phyloP scores from a whole-genome alignment of 2,797 vertebrate species.

The Distichodus sexfasciatus region DNA sequence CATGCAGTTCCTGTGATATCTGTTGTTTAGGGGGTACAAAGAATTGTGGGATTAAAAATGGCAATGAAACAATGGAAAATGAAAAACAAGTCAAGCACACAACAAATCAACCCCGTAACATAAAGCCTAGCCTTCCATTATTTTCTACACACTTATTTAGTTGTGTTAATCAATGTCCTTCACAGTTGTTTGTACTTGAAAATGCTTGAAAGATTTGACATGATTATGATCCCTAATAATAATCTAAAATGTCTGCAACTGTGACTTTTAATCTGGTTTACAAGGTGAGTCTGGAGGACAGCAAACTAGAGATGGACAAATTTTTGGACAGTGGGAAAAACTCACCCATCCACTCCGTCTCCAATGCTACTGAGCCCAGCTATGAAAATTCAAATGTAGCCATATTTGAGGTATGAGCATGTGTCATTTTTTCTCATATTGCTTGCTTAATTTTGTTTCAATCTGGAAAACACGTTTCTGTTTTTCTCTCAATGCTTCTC shows the following conservation, averaged over 20 bases:
- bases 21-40: too few species aligned
- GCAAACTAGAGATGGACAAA: slow-evolving; percentile 44
- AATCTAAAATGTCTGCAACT: neutral
- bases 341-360: slow-evolving; percentile 33
- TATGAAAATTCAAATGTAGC: slow-evolving; percentile 62
- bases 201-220: neutral
- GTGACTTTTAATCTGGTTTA: slow-evolving; percentile 23
- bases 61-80: too few species aligned
- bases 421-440: neutral
- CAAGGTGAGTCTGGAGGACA: slow-evolving; percentile 53
- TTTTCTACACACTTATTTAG: too few species aligned
- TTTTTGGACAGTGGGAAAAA: slow-evolving; percentile 33
- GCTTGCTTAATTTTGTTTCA: neutral
- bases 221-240: neutral
- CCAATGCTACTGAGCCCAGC: slow-evolving; percentile 48
- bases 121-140: too few species aligned
- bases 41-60: too few species aligned
- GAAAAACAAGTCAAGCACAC: too few species aligned
- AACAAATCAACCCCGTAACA: too few species aligned
- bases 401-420: slow-evolving; percentile 54
- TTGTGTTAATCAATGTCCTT: neutral
- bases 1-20: too few species aligned
- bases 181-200: neutral
- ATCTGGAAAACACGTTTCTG: neutral
- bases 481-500: slow-evolving; percentile 16